Base-by-base conservation (phyloP, 37 sponge, comb jelly and placozoan species). In the Amphimedon queenslandica region DNA sequence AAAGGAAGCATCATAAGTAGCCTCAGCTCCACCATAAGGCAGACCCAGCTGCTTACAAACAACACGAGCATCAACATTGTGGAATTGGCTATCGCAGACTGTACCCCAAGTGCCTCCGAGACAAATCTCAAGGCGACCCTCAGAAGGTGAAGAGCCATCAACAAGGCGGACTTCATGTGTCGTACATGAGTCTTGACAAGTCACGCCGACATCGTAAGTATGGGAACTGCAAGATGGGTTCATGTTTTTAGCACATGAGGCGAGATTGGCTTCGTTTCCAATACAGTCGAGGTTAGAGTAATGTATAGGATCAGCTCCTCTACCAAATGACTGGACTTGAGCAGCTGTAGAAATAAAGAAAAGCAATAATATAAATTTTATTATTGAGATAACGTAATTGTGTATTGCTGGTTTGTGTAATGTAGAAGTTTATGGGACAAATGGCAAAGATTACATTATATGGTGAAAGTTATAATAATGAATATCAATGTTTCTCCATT, bases 91-190 rank as follows among this genome's bases (percentile, higher is more conserved):
- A 67, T 67, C 69, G 23, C 42, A 41, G 4, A 67, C 69, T 11
- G 69, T 60, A 25, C 61, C 61, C 61, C 61, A 60, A 5, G 21
- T 5, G 8, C 61, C 61, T 11, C 27, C 27, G 5, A 37, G 20
- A 67, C 40, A 67, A 21, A 67, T 40, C 42, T 67, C 69, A 30
- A 67, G 28, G 6, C 69, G 29, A n/a, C 69, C 69, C 34, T 40
- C 24, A 23, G 20, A n/a, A 31, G 34, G 29, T 33, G 5, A 32
- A 33, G 40, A 23, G 8, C 69, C 69, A 41, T 40, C 69, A 16
- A 67, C 37, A 67, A 67, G 69, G 6, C 69, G 29, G 6, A 67
- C 42, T 21, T 37, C 53, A 47, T 13, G 13, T 47, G 53, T 47
- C 13, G 53, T 47, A 13, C 53, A 47, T 8, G 53, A 8, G 8